A percentile compares a stretch with the other conserved stretches of the same genome.
These are phyloP conservation scores for Troilus luridus DNA, from an alignment of 2,888 invertebrate genomes.

Conservation along the genomic window DNA sequence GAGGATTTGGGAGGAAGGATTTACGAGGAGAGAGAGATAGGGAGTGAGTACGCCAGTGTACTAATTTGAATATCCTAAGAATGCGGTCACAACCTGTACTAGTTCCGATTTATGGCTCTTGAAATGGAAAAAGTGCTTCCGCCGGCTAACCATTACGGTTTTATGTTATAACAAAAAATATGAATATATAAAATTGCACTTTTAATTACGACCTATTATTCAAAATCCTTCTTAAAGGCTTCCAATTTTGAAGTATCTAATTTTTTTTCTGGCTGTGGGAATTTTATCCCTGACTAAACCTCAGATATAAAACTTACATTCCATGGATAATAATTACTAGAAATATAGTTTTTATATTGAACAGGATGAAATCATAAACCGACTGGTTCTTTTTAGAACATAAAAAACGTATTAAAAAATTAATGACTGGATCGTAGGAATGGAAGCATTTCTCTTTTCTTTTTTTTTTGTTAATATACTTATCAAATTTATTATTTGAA, in stretches of 20 bases:
- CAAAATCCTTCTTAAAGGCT: not conserved
- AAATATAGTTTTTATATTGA: not conserved
- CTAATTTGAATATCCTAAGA: not conserved
- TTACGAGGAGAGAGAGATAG: not conserved
- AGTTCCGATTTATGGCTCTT: not conserved
- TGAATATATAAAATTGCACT: not conserved
- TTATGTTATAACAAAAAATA: not conserved
- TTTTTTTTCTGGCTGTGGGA: not conserved
- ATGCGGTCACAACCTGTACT: not conserved
- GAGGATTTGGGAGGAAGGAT: constrained; percentile 8
- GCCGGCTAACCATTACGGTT: not conserved
- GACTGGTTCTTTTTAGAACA: not conserved
- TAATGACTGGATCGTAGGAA: not conserved
- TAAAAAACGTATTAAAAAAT: not conserved
- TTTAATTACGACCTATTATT: not conserved
- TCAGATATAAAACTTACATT: not conserved
- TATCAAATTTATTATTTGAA: no score
- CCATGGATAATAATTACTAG: not conserved
- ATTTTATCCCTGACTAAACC: not conserved
- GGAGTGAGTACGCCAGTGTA: not conserved
- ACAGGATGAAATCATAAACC: not conserved
- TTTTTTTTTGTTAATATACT: not conserved
- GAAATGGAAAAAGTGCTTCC: not conserved
- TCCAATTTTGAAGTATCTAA: not conserved
- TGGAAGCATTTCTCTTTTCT: not conserved